These are phyloP conservation scores for Parotia lawesii DNA, from an alignment of 2,113 vertebrate genomes.

Conservation along the genomic window DNA sequence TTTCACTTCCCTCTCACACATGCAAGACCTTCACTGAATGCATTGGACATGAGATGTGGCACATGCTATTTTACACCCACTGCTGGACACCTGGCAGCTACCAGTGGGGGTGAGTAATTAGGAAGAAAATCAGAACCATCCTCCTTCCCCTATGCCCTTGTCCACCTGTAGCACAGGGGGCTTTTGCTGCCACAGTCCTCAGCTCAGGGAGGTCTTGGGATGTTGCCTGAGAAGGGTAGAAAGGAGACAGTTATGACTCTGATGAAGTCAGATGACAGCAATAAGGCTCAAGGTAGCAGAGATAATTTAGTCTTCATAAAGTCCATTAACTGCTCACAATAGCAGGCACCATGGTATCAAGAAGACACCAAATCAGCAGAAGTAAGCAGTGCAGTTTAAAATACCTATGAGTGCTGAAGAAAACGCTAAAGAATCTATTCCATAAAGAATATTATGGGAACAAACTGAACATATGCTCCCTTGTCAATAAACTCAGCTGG, in stretches of 20 bases:
- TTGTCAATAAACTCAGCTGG: neutral
- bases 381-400: neutral
- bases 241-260: too few relatives aligned
- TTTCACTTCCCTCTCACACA: neutral
- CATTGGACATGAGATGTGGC: neutral
- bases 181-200: neutral
- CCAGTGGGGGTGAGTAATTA: fast-evolving
- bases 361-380: neutral
- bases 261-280: neutral
- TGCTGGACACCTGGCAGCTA: neutral
- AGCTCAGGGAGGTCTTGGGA: neutral
- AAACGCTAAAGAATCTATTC: neutral
- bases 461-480: neutral
- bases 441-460: neutral
- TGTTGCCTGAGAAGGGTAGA: neutral
- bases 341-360: neutral
- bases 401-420: neutral
- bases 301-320: neutral
- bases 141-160: neutral
- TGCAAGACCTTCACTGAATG: neutral
- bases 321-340: neutral
- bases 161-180: neutral
- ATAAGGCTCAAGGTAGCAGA: neutral
- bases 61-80: neutral
- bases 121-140: neutral